phyloP scores from a whole-genome alignment of 2,797 vertebrate species.

The Mastacembelus armatus region DNA sequence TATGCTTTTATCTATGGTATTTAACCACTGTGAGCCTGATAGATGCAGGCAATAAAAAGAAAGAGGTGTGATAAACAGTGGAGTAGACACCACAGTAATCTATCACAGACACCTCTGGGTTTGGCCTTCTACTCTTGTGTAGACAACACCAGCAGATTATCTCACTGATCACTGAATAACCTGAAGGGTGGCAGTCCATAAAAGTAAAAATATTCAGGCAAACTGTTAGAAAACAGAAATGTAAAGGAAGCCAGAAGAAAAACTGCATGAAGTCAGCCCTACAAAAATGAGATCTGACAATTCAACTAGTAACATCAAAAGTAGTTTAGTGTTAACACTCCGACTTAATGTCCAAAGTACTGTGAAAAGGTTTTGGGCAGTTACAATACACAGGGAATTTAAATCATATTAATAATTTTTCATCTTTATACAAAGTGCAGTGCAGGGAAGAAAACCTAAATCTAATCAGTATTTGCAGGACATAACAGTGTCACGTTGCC shows the following conservation, averaged over 20 bases:
- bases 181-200: slow-evolving; percentile 3
- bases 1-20: slow-evolving; percentile 69
- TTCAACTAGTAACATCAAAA: too few species aligned
- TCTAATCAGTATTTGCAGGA: too few species aligned
- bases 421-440: too few species aligned
- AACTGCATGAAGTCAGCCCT: too few species aligned
- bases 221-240: not conserved
- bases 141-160: slow-evolving; percentile 35
- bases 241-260: not conserved
- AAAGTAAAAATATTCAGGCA: not conserved
- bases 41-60: slow-evolving; percentile 61
- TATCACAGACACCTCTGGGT: slow-evolving; percentile 46
- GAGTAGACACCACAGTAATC: slow-evolving; percentile 51
- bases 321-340: too few species aligned
- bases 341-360: too few species aligned
- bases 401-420: too few species aligned
- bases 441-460: too few species aligned
- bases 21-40: slow-evolving; percentile 66
- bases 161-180: slow-evolving; percentile 22
- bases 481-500: too few species aligned
- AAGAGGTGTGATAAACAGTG: slow-evolving; percentile 68
- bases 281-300: too few species aligned
- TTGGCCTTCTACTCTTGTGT: slow-evolving; percentile 37
- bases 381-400: too few species aligned
- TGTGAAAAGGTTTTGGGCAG: too few species aligned